These are phyloP conservation scores for Parasteatoda tepidariorum DNA, from an alignment of 1,140 invertebrate genomes.

Conservation along the genomic window DNA sequence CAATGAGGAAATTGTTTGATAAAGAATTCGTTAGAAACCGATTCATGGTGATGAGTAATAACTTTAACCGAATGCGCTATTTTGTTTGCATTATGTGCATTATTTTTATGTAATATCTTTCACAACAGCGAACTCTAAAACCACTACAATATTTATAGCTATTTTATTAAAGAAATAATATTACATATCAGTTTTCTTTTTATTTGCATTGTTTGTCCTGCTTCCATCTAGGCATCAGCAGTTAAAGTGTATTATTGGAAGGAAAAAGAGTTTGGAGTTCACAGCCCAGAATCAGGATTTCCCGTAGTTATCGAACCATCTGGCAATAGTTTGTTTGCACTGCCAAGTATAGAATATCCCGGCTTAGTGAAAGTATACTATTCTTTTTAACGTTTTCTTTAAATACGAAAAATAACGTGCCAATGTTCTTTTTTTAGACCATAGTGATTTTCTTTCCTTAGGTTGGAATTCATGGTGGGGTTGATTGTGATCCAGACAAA, in stretches of 20 bases:
- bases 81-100: too few relatives aligned
- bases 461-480: slow-evolving; percentile 23
- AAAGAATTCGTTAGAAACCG: too few relatives aligned
- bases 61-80: too few relatives aligned
- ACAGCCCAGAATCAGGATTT: slow-evolving; percentile 12
- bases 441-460: not conserved
- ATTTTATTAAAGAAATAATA: too few relatives aligned
- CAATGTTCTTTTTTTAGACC: not conserved
- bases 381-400: not conserved
- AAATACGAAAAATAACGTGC: not conserved
- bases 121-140: too few relatives aligned
- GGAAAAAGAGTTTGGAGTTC: slow-evolving; percentile 2
- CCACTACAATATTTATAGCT: too few relatives aligned
- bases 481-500: not conserved
- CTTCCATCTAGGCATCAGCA: not conserved
- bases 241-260: slow-evolving; percentile 50
- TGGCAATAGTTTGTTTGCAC: not conserved
- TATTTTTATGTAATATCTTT: too few relatives aligned
- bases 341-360: slow-evolving; percentile 44
- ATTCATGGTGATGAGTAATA: too few relatives aligned
- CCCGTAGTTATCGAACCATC: not conserved
- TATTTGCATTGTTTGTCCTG: too few relatives aligned
- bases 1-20: too few relatives aligned
- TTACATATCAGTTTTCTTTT: too few relatives aligned
- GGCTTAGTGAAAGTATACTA: slow-evolving; percentile 44